Evolutionary conservation across 2,113 vertebrate genomes (phyloP), one percentile per base, ranked within the genome.

Genomic region (Trichechus manatus): DNA sequence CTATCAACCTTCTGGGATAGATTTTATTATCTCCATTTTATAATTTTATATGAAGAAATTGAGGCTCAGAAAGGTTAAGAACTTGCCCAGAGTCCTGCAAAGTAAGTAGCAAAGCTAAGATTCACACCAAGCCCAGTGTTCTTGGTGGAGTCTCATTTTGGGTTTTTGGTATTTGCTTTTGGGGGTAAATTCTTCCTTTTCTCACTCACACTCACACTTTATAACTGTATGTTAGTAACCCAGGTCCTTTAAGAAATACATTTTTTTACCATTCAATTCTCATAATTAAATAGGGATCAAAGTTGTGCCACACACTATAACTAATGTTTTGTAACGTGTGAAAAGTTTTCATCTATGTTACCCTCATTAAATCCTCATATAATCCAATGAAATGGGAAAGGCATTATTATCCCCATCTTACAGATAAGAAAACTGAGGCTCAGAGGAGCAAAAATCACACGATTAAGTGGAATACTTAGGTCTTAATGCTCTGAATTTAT

Each of bases 181-280:
- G 13, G 70, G 20, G 4, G 47, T 7, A 53, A 27, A 74, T 66
- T 89, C 74, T 74, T 86, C 25, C 36, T 20, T 63, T 50, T 68
- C 27, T 39, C 29, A 64, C 27, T 23, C 88, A 77, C 77, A 80
- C 17, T n/a, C 87, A 82, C 10, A 63, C 66, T 93, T 95, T 82
- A 66, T 84, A 80, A 90, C 39, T 81, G 27, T 89, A 22, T 27
- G 17, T 90, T 80, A 63, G 36, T 39, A 81, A 72, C 84, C 27
- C 59, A 77, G 27, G 27, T 94, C 23, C 42, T 92, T 80, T 23
- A 84, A 44, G 33, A 94, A 94, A 70, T 85, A 82, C 44, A 8
- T 72, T 95, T 93, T 95, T 94, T 81, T 93, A 20, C 4, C 25
- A 74, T 91, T 66, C 61, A 74, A 53, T 82, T 92, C 66, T 85